phyloP scores from a whole-genome alignment of 2,113 vertebrate species.

The Dipodomys spectabilis region DNA sequence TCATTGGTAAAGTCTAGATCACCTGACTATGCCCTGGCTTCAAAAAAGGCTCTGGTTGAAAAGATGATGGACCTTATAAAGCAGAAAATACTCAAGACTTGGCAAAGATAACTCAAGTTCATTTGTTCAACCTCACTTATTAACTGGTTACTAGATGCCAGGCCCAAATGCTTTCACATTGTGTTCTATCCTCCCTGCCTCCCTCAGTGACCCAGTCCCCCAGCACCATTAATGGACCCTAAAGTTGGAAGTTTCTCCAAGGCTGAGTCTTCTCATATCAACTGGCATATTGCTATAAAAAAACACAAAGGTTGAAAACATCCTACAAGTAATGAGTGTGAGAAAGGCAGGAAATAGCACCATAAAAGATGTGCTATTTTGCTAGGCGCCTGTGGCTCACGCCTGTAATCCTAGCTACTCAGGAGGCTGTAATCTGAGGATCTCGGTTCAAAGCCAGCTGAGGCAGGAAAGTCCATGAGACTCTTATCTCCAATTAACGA shows the following conservation, averaged over 20 bases:
- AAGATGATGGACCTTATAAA: background rate
- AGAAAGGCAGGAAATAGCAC: background rate
- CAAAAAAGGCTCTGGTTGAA: background rate
- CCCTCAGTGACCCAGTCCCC: background rate
- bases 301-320: slow-evolving; percentile 26
- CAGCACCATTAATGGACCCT: background rate
- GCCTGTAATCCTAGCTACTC: too few species aligned
- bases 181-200: background rate
- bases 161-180: background rate
- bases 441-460: too few species aligned
- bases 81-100: background rate
- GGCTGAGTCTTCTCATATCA: background rate
- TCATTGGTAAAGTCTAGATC: background rate
- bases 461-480: too few species aligned
- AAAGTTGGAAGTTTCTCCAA: background rate
- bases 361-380: background rate
- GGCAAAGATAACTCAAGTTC: background rate
- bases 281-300: background rate
- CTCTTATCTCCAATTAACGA: too few species aligned
- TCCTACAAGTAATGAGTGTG: background rate
- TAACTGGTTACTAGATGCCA: background rate
- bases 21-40: too few species aligned
- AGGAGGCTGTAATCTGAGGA: too few species aligned
- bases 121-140: background rate
- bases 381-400: too few species aligned